Evolutionary conservation across 2,797 vertebrate species (phyloP), one percentile per base, ranked within the genome.

Genomic region (Myiothlypis coronata): DNA sequence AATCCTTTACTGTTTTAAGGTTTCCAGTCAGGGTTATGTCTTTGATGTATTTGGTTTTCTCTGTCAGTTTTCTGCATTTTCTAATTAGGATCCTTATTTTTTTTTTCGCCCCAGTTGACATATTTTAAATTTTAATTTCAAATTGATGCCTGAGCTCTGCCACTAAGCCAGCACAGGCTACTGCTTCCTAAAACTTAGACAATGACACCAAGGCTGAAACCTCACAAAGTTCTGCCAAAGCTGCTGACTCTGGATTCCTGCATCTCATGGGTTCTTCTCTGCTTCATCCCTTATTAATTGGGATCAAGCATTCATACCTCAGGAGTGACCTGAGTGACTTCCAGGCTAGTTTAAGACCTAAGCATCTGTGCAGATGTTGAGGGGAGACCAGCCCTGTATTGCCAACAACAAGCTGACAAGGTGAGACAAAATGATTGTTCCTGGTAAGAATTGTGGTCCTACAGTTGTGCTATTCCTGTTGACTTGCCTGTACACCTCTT

Each of bases 101-200:
- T 27, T 27, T 14, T 2, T 15, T 7, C 22, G 14, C 20, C 34
- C 21, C 1, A 0, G 30, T 23, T 89, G 80, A 47, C 39, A 39
- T 46, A 56, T 47, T 43, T 61, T 92, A 53, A 11, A 76, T 90
- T 81, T 84, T 46, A 39, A 86, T 90, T 92, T 71, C 28, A 81
- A 53, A 90, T 64, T 91, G 61, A 39, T 94, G 61, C 14, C 80
- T 83, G 55, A 92, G 20, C 57, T 83, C 27, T 83, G 59, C 52
- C 67, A 90, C 59, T 32, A 50, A 92, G 18, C 50, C 59, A 90
- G 74, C 47, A 55, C 30, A 69, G 43, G 26, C 74, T 69, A 47
- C 59, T 82, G 24, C 72, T 88, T 91, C 53, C 35, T 81, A 59
- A 87, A 86, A 86, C 34, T 72, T 47, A 47, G 35, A 41, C 57